Evolutionary conservation across 2,113 vertebrate genomes (phyloP), one percentile per base, ranked within the genome.

Genomic region (Rhipidura dahli): DNA sequence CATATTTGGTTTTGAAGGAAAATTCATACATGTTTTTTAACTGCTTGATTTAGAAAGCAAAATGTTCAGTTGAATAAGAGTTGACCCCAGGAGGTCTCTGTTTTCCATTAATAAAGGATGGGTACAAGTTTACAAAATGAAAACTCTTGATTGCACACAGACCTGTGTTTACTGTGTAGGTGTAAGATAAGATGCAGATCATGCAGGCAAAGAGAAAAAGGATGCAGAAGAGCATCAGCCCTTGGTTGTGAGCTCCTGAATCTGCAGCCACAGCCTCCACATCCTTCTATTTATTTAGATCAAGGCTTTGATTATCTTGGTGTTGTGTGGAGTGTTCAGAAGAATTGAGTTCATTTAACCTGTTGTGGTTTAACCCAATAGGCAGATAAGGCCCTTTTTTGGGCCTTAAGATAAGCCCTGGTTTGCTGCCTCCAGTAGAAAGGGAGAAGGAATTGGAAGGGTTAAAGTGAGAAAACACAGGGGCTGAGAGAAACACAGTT

Each of bases 211-310:
- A 61, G 35, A 45, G 31, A 23, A 79, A 66, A 82, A 70, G 1
- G 27, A 57, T 49, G 33, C 2, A 5, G 44, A 64, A 69, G 27
- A 87, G 4, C 13, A 39, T 30, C 54, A 42, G 24, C 49, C 7
- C 56, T 44, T 0, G 0, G 17, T 16, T 65, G 28, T 50, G 85
- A 72, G 68, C 57, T 54, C 54, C 35, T 1, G 0, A 3, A 4
- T 71, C 64, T 40, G 35, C 35, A 80, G 47, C 18, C 40, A 31
- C 24, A 23, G 63, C 53, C 27, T 30, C 23, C n/a, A 39, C 20
- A 56, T 64, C 22, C 33, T 64, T 17, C 22, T 57, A 61, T 14
- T 79, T 37, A 44, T 70, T 69, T 71, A 68, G 44, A 78, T 45
- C 13, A 70, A 19, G 15, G 14, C 31, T 57, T 27, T 60, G 42